A percentile compares a stretch with the other conserved stretches of the same genome.
These are phyloP conservation scores for Electrophaes corylata DNA, from an alignment of 2,888 invertebrate genomes.

Conservation along the genomic window DNA sequence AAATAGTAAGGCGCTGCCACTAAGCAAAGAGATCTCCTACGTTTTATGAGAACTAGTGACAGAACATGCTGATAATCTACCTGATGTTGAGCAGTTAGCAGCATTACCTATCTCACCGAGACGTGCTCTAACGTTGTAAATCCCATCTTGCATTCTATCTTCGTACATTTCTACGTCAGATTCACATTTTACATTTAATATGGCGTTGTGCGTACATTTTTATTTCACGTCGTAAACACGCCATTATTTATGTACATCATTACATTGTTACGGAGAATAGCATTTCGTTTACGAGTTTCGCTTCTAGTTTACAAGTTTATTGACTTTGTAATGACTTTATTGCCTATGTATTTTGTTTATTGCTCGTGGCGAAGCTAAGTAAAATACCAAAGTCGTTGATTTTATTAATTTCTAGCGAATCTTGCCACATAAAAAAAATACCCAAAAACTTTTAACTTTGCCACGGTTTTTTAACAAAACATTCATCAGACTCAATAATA, in stretches of 20 bases:
- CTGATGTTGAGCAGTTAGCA: too few species aligned
- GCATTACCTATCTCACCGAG: too few species aligned
- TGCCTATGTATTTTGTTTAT: slow-evolving; percentile 4
- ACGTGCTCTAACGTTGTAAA: too few species aligned
- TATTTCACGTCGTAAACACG: slow-evolving; percentile 23
- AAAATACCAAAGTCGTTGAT: too few species aligned
- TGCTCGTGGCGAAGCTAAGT: neutral
- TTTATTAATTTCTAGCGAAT: too few species aligned
- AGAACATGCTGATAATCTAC: too few species aligned
- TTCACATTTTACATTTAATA: slow-evolving; percentile 7
- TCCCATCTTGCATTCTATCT: neutral
- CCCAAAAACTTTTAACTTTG: too few species aligned
- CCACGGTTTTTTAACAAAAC: too few species aligned
- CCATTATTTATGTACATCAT: slow-evolving; percentile 19
- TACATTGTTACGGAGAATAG: slow-evolving; percentile 16
- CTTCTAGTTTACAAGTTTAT: slow-evolving; percentile 26
- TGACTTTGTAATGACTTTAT: slow-evolving; percentile 8
- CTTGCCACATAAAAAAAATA: too few species aligned
- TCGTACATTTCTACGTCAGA: neutral
- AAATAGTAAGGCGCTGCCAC: too few species aligned
- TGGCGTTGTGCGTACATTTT: slow-evolving; percentile 19
- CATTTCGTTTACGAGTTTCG: slow-evolving; percentile 25
- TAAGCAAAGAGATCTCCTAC: too few species aligned
- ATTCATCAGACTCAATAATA: neutral
- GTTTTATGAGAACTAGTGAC: too few species aligned